phyloP scores from a whole-genome alignment of 1,140 invertebrate genomes.

The Pygmarrhopalites habei region DNA sequence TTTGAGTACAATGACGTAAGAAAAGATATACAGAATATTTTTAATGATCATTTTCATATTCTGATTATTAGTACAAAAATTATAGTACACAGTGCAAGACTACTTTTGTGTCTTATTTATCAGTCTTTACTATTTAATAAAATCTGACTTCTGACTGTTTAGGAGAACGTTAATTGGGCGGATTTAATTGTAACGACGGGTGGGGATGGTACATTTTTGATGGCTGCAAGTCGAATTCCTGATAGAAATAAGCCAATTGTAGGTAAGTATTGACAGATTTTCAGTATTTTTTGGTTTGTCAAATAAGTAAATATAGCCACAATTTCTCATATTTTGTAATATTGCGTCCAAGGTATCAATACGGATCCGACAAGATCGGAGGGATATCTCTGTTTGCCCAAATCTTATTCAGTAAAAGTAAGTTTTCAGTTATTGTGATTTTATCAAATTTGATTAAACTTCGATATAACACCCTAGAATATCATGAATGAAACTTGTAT shows the following conservation, averaged over 20 bases:
- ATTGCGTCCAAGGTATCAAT: conserved; percentile 81
- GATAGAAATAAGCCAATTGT: conserved; percentile 76
- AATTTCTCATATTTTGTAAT: background rate
- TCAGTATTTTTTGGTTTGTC: background rate
- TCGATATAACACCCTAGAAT: no score
- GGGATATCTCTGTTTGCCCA: conserved; percentile 82
- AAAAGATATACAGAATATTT: background rate
- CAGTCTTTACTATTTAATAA: no score
- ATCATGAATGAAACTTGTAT: no score
- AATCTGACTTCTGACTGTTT: background rate
- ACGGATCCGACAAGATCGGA: conserved; percentile 92
- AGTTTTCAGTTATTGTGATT: no score
- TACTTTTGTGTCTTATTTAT: no score
- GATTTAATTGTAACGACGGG: conserved; percentile 91
- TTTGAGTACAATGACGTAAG: conserved; percentile 55
- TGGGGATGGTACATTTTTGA: conserved; percentile 95
- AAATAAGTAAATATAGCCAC: background rate
- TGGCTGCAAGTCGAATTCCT: conserved; percentile 78
- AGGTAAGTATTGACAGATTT: conserved; percentile 48
- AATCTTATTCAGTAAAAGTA: conserved; percentile 63
- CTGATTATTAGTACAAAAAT: no score
- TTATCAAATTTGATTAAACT: no score
- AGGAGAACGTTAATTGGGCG: conserved; percentile 76
- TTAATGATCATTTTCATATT: background rate
- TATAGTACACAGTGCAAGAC: no score